Percentiles rank a stretch among this genome's conserved stretches.
Conservation (phyloP, 2,113 vertebrate species). For the Hypocryptadius cinnamomeus region DNA sequence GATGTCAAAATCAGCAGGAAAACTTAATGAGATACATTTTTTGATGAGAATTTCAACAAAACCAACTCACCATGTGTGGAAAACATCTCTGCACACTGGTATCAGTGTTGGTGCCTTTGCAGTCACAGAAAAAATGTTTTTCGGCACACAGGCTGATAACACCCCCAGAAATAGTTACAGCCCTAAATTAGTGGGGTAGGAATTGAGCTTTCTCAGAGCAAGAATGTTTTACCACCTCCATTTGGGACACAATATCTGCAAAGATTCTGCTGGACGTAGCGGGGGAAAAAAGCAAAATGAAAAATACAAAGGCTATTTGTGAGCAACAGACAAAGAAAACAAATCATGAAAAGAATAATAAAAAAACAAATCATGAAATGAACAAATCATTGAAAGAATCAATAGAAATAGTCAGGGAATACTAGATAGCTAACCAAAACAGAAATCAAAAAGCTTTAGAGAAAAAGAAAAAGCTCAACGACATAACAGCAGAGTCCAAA, state of each 20-base stretch:
- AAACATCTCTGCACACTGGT: not conserved
- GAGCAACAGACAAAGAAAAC: not conserved
- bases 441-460: not conserved
- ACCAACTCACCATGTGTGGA: not conserved
- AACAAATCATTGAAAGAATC: not conserved
- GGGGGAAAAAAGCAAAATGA: not conserved
- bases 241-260: not conserved
- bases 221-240: not conserved
- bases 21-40: not conserved
- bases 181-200: slow-evolving; percentile 30
- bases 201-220: not conserved
- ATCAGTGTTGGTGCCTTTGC: not conserved
- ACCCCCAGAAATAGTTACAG: slow-evolving; percentile 24
- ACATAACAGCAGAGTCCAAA: not conserved
- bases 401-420: not conserved
- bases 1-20: not conserved
- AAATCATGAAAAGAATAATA: too few species aligned
- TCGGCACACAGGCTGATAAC: not conserved
- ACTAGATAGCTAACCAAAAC: not conserved
- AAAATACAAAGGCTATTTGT: not conserved
- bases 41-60: not conserved
- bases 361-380: not conserved
- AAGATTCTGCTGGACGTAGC: not conserved
- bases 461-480: not conserved
- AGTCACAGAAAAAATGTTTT: not conserved